Evolutionary conservation across 1,140 invertebrate genomes (phyloP), one percentile per base, ranked within the genome.

Genomic region (Drosophila equinoxialis): DNA sequence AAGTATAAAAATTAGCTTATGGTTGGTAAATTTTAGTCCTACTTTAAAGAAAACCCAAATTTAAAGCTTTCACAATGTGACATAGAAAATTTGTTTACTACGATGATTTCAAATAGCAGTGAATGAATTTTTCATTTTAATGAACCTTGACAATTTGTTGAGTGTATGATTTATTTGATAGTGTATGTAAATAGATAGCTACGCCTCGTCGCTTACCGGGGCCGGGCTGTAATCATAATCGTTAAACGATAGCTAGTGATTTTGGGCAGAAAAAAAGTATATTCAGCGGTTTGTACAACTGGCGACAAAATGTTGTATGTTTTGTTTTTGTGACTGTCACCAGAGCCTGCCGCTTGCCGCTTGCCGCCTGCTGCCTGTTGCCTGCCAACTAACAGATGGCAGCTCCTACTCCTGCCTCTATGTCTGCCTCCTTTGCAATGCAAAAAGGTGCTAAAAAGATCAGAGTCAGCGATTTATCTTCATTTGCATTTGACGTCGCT

Each of bases 401-500:
- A 13, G 73, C 37, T 39, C 37, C 63, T 17, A 51, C 45, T 51
- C 17, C 45, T 51, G 45, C 45, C 45, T 13, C 45, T 20, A 23
- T 72, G 72, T 42, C 30, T 54, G 64, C 14, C 35, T 45, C 59
- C 51, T 17, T 57, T 66, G 65, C 65, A 89, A 87, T 87, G 85
- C 84, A 78, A 90, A 81, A 87, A 90, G 83, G 87, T 90, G 87
- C 83, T 90, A 90, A 87, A 90, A 90, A 90, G 80, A 84, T 90
- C 87, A 90, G 65, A 90, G 83, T 64, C 83, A 87, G 78, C 87
- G 87, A 90, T 90, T 90, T 90, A 90, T 90, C 87, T 90, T 90
- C 87, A 90, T 90, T 90, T 90, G 83, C 87, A 90, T 90, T 84
- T 87, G 85, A 84, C 84, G 84, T 89, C 81, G 85, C 72, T 89